These are phyloP conservation scores for Tetranychus piercei DNA, from an alignment of 2,888 invertebrate species.

Conservation along the genomic window DNA sequence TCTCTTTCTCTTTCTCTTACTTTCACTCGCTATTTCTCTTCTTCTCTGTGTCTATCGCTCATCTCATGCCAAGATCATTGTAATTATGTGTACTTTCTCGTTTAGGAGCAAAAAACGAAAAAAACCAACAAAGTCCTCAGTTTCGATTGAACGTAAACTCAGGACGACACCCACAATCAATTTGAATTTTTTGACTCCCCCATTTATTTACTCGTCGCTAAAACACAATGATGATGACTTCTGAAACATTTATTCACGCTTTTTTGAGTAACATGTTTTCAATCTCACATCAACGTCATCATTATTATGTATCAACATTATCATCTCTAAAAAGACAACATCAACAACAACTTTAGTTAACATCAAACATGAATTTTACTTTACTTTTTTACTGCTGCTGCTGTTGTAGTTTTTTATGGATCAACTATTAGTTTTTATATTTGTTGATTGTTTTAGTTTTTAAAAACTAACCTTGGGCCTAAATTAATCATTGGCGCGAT, in stretches of 20 bases:
- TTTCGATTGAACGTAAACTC: neutral
- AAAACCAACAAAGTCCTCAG: neutral
- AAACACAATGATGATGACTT: neutral
- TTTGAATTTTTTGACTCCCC: neutral
- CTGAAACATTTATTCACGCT: neutral
- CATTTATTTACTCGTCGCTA: neutral
- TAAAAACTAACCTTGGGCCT: neutral
- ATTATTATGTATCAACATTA: neutral
- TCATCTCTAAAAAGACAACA: neutral
- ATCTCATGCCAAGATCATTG: constrained; percentile 44
- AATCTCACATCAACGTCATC: neutral
- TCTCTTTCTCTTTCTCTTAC: constrained; percentile 5
- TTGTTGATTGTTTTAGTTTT: neutral
- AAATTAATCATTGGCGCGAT: neutral
- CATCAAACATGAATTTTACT: neutral
- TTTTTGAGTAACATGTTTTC: neutral
- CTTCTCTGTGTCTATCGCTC: constrained; percentile 41
- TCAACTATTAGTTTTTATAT: neutral
- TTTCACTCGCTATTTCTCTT: neutral
- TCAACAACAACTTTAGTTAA: neutral
- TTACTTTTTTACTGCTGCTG: too few species aligned
- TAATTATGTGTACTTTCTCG: constrained; percentile 1
- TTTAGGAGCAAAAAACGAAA: neutral
- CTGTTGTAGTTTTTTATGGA: too few species aligned
- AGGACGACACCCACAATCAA: neutral